Conservation (phyloP, 1,140 invertebrate genomes). For the Cotesia chilonis region DNA sequence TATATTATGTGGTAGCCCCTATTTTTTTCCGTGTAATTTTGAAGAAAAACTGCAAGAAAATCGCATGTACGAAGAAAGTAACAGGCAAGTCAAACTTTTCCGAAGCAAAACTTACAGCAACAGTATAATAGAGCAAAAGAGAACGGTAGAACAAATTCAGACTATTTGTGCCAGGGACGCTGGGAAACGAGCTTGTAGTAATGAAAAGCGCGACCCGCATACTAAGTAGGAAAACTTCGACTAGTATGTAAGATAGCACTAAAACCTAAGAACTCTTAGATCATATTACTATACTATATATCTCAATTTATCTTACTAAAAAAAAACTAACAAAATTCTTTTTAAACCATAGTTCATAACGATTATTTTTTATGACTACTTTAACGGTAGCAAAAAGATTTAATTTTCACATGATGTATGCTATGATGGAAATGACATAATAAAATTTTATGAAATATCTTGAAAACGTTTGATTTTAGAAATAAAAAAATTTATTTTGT, state of each 20-base stretch:
- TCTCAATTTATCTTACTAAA: background rate
- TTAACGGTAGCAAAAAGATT: too few relatives aligned
- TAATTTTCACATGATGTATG: too few relatives aligned
- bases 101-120: constrained; percentile 31
- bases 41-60: constrained; percentile 22
- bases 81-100: constrained; percentile 11
- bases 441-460: too few relatives aligned
- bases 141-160: constrained; percentile 62
- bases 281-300: background rate
- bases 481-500: too few relatives aligned
- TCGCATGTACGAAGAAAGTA: constrained; percentile 17
- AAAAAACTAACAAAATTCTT: background rate
- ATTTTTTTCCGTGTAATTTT: too few relatives aligned
- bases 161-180: constrained; percentile 60
- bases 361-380: too few relatives aligned
- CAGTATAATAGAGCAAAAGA: constrained; percentile 34
- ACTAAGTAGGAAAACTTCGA: constrained; percentile 64
- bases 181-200: constrained; percentile 63
- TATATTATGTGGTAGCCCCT: too few relatives aligned
- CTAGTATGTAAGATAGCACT: constrained; percentile 48
- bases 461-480: too few relatives aligned
- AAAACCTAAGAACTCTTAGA: background rate
- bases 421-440: too few relatives aligned
- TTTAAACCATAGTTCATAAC: background rate
- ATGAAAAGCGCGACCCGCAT: constrained; percentile 68